Conservation (phyloP, 2,888 invertebrate genomes). For the Nymphalis polychloros region DNA sequence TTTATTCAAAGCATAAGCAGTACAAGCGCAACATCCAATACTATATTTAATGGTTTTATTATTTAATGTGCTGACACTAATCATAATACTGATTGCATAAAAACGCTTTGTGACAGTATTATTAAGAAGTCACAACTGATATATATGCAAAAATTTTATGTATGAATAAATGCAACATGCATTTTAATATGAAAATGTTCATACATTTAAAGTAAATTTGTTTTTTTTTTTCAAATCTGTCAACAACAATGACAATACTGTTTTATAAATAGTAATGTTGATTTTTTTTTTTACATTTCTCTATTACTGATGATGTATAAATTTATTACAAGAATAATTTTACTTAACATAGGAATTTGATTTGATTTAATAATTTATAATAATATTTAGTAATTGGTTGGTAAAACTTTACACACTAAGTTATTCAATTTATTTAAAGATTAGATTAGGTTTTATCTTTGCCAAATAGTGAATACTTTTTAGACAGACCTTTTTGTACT, state of each 20-base stretch:
- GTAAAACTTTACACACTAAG: not conserved
- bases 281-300: no score
- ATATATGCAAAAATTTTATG: not conserved
- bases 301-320: no score
- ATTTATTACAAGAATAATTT: no score
- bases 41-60: no score
- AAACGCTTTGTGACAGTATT: not conserved
- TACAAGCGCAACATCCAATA: no score
- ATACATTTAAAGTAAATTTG: not conserved
- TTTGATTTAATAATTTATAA: not conserved
- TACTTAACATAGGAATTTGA: no score
- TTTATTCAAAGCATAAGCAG: no score
- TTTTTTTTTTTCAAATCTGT: not conserved
- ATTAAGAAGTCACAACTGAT: not conserved
- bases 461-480: no score
- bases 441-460: not conserved
- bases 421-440: not conserved
- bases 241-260: not conserved
- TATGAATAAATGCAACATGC: not conserved
- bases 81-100: slow-evolving; percentile 1
- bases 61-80: not conserved
- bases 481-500: no score
- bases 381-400: not conserved
- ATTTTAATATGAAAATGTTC: not conserved
- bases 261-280: no score